These are phyloP conservation scores for Climacteris rufus DNA, from an alignment of 2,113 vertebrate genomes.

Conservation along the genomic window DNA sequence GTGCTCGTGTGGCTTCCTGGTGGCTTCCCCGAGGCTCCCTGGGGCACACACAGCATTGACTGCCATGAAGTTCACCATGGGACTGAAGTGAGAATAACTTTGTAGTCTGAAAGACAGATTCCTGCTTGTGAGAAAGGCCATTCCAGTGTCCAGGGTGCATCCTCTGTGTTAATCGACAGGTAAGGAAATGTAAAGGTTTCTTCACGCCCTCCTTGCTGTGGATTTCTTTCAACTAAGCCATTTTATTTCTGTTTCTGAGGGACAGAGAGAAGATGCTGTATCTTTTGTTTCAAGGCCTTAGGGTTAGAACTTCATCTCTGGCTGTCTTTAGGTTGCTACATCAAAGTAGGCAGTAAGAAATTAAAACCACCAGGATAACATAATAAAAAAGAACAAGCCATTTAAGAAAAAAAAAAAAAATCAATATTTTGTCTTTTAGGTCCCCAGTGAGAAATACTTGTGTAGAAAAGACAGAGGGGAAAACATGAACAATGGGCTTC, in stretches of 20 bases:
- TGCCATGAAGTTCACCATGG: not conserved
- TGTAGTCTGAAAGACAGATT: not conserved
- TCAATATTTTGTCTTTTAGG: slow-evolving; percentile 62
- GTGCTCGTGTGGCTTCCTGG: not conserved
- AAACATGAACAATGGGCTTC: slow-evolving; percentile 25
- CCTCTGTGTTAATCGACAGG: not conserved
- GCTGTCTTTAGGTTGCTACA: slow-evolving; percentile 38
- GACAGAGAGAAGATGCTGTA: not conserved
- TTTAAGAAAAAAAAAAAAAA: not conserved
- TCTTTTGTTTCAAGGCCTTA: slow-evolving; percentile 46
- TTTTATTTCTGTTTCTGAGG: slow-evolving; percentile 37
- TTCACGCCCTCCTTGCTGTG: slow-evolving; percentile 9
- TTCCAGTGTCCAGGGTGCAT: not conserved
- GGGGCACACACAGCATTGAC: not conserved
- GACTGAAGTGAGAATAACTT: not conserved
- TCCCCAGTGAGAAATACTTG: slow-evolving; percentile 20
- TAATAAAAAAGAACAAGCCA: slow-evolving; percentile 54
- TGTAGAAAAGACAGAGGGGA: slow-evolving; percentile 34
- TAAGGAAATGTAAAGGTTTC: not conserved
- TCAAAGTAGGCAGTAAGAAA: slow-evolving; percentile 49
- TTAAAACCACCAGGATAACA: slow-evolving; percentile 49
- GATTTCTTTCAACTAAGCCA: slow-evolving; percentile 29
- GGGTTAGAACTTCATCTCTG: slow-evolving; percentile 53
- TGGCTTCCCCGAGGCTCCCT: not conserved
- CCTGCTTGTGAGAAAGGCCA: not conserved